Conservation (phyloP, 1,140 invertebrate species). For the Euwallacea fornicatus region DNA sequence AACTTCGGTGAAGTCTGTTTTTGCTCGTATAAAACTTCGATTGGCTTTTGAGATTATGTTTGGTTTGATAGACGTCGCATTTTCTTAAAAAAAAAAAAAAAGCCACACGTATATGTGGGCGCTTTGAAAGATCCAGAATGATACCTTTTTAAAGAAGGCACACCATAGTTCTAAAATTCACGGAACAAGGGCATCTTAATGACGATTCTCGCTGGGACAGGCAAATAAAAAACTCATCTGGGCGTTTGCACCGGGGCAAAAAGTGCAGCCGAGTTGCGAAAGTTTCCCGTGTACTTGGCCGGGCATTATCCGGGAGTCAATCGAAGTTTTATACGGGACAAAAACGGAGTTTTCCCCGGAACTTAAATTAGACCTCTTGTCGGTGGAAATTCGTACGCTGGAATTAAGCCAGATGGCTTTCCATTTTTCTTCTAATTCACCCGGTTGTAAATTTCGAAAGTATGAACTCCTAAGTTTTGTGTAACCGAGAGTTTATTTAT, state of each 20-base stretch:
- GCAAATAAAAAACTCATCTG: constrained; percentile 16
- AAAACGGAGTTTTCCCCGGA: constrained; percentile 24
- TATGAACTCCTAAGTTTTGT: too few species aligned
- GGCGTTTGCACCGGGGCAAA: constrained; percentile 15
- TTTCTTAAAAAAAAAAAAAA: not conserved
- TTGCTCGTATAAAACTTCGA: constrained; percentile 30
- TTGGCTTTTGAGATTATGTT: constrained; percentile 20
- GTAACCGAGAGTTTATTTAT: too few species aligned
- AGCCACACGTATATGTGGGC: too few species aligned
- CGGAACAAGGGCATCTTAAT: constrained; percentile 1
- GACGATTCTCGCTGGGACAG: not conserved
- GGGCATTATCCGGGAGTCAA: constrained; percentile 19
- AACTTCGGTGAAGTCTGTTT: constrained; percentile 22
- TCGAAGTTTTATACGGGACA: constrained; percentile 31
- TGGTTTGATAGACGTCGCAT: constrained; percentile 7
- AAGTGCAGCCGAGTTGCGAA: constrained; percentile 22
- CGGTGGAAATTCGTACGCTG: constrained; percentile 15
- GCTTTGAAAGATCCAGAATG: too few species aligned
- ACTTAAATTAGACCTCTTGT: constrained; percentile 28
- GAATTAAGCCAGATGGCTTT: constrained; percentile 35
- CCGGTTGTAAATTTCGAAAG: too few species aligned
- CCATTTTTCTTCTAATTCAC: constrained; percentile 26
- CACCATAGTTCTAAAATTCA: not conserved
- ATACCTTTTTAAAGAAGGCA: not conserved
- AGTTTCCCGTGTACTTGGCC: constrained; percentile 21